Evolutionary conservation across 2,888 invertebrate species (phyloP), one percentile per base, ranked within the genome.

Genomic region (Hydroisotoma schaefferi): DNA sequence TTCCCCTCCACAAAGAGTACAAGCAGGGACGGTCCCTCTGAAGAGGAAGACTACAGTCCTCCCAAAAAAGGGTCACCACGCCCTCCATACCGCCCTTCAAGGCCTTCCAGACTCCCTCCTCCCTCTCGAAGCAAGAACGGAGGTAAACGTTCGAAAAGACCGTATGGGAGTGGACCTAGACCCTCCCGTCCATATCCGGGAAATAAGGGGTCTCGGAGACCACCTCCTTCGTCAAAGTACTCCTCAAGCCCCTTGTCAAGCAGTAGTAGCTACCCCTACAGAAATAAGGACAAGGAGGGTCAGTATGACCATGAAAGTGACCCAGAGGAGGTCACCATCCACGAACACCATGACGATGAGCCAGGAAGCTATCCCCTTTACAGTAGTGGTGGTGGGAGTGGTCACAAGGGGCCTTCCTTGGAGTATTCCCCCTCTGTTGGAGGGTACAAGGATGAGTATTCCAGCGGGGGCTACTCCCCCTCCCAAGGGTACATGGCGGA

Each of bases 401-500:
- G 8, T 33, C 33, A 33, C 15, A 15, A 33, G 15, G 33, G 15
- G 33, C 15, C 33, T 15, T 15, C 33, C 15, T n/a, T n/a, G n/a
- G n/a, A n/a, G n/a, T n/a, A n/a, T n/a, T n/a, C n/a, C n/a, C n/a
- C 8, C 8, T 33, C 33, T 10, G 15, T 6, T 15, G 33, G 33
- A 33, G 33, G 33, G 33, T 6, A 6, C 33, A 10, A 33, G 8
- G 15, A 33, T 33, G 8, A 33, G 15, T 10, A 40, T 40, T 15
- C 40, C 40, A 15, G 20, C 40, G 40, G 40, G 20, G 57, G 49
- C 8, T 43, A 43, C n/a, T 40, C 38, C 38, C 51, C 49, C 28
- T 28, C 44, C 8, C 15, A 38, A 8, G 57, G 57, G 23, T 57
- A 57, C 25, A 40, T 28, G 20, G 52, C 57, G 18, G 48, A 51